These are phyloP conservation scores for Apus apus DNA, from an alignment of 2,113 vertebrate species.

Conservation along the genomic window DNA sequence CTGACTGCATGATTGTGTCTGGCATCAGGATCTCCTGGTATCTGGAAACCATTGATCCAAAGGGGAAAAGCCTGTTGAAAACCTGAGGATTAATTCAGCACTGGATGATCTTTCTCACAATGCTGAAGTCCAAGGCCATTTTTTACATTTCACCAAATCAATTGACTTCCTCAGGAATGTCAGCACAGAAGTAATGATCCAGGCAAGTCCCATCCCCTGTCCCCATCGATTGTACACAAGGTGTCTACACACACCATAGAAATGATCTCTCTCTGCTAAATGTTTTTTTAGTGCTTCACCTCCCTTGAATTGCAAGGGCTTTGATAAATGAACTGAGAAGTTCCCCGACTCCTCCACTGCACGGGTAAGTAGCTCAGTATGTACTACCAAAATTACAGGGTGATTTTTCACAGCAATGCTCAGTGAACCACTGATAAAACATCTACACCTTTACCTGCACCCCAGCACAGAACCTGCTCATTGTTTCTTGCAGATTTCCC, in stretches of 20 bases:
- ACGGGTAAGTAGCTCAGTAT: neutral
- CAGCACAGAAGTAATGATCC: neutral
- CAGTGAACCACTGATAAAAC: neutral
- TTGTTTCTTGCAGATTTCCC: neutral
- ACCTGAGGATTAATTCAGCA: neutral
- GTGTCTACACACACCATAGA: neutral
- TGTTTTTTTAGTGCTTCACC: neutral
- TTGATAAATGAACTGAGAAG: neutral
- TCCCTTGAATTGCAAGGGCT: neutral
- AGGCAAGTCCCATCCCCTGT: neutral
- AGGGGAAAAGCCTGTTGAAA: accelerated
- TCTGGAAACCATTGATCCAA: neutral
- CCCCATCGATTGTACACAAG: neutral
- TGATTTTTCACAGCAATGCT: neutral
- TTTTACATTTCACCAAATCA: neutral
- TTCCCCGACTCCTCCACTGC: neutral
- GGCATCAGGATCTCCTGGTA: neutral
- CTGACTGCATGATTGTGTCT: accelerated
- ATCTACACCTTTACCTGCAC: neutral
- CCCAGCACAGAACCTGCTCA: neutral
- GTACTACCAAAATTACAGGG: neutral
- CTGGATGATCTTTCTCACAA: neutral
- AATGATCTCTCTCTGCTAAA: neutral
- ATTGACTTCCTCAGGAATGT: accelerated
- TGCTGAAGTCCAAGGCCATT: neutral